A percentile compares a stretch with the other conserved stretches of the same genome.
These are phyloP conservation scores for Heliconius ethilla DNA, from an alignment of 2,888 invertebrate genomes.

Conservation along the genomic window DNA sequence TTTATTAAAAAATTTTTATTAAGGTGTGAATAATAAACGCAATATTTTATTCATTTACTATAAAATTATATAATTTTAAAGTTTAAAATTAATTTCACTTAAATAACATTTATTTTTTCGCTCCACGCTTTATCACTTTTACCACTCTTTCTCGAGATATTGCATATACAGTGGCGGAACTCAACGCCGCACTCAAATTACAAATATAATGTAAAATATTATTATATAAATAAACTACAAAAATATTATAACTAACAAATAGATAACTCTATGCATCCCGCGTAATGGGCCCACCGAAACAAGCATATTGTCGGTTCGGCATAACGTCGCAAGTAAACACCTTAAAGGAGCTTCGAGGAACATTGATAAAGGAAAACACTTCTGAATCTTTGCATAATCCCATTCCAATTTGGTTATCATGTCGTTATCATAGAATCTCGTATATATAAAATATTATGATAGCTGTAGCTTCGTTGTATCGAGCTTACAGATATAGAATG, in stretches of 20 bases:
- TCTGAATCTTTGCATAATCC: constrained; percentile 51
- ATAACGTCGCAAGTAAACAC: constrained; percentile 56
- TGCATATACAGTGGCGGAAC: no score
- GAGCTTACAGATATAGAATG: constrained; percentile 4
- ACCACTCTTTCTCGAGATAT: no score
- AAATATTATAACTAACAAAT: constrained; percentile 45
- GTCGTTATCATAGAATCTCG: constrained; percentile 29
- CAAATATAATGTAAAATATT: no score
- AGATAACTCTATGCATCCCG: constrained; percentile 47
- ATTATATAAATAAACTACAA: constrained; percentile 16
- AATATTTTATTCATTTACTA: no score
- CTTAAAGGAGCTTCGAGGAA: constrained; percentile 52
- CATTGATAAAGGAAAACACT: constrained; percentile 52
- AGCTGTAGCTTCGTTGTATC: neutral
- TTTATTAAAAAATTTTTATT: no score
- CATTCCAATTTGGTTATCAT: constrained; percentile 45
- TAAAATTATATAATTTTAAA: no score
- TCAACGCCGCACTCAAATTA: no score
- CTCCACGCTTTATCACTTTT: no score
- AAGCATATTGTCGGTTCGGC: constrained; percentile 56
- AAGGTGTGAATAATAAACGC: no score
- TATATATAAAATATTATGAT: constrained; percentile 24
- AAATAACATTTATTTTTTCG: no score
- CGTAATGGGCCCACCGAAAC: constrained; percentile 28
- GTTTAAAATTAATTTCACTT: no score